These are phyloP conservation scores for Ariolimax columbianus DNA, from an alignment of 2,888 invertebrate genomes.

Conservation along the genomic window DNA sequence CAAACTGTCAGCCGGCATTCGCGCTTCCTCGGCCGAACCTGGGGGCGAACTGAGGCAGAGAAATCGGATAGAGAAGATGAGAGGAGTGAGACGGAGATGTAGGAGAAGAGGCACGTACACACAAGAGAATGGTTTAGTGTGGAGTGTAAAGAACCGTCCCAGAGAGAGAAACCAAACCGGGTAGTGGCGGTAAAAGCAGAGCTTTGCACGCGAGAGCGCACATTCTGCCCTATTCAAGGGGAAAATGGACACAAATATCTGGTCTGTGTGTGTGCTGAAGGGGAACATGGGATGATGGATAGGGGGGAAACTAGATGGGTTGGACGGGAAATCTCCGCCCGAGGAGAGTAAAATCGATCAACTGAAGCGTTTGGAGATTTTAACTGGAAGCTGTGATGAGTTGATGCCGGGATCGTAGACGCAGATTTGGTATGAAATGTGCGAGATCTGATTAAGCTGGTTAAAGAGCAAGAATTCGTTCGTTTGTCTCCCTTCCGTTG, in stretches of 20 bases:
- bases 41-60: neutral
- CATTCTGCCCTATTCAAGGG: neutral
- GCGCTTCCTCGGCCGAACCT: neutral
- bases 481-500: neutral
- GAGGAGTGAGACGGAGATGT: neutral
- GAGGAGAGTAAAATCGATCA: conserved; percentile 28
- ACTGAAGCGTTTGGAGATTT: conserved; percentile 5
- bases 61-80: neutral
- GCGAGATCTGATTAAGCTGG: conserved; percentile 6
- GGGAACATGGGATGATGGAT: conserved; percentile 3
- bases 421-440: conserved; percentile 28
- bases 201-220: neutral
- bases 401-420: conserved; percentile 14
- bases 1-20: conserved; percentile 28
- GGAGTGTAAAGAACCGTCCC: neutral
- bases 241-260: conserved; percentile 11
- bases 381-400: conserved; percentile 16
- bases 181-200: neutral
- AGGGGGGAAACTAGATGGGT: neutral
- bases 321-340: neutral
- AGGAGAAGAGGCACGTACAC: neutral
- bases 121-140: neutral
- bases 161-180: neutral
- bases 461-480: neutral
- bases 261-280: conserved; percentile 9